Evolutionary conservation across 1,140 invertebrate genomes (phyloP).

Genomic region (Oppia nitens): DNA sequence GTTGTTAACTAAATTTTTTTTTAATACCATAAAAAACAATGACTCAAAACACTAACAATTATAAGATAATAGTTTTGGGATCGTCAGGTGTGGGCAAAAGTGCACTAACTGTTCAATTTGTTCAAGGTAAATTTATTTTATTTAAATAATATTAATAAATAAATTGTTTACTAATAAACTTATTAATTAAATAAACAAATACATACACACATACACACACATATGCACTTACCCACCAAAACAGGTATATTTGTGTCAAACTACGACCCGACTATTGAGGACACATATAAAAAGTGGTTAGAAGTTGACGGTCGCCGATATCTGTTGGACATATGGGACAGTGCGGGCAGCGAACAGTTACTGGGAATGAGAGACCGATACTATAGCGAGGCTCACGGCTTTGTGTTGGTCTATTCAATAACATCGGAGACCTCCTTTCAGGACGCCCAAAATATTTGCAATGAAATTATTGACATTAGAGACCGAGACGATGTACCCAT

Average conservation of each 20-base stretch:
- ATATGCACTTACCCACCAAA: no score
- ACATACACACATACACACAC: no score
- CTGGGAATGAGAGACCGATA: constrained; percentile 99
- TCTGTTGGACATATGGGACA: constrained; percentile 98
- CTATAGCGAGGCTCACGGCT: constrained; percentile 99
- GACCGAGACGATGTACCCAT: constrained; percentile 84
- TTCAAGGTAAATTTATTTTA: constrained; percentile 91
- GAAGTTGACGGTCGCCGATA: constrained; percentile 98
- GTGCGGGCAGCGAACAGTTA: constrained; percentile 99
- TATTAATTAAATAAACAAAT: no score
- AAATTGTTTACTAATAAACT: no score
- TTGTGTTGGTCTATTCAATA: constrained; percentile 92
- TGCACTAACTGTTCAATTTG: constrained; percentile 70
- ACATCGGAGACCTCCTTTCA: constrained; percentile 84
- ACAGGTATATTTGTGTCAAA: constrained; percentile 99
- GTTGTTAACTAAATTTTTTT: no score
- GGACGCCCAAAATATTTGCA: constrained; percentile 97
- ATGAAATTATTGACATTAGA: constrained; percentile 95
- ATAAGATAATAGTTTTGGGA: constrained; percentile 95
- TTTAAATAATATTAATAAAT: no score
- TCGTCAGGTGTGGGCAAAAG: constrained; percentile 96
- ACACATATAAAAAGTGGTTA: constrained; percentile 88
- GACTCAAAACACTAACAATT: constrained; percentile 65
- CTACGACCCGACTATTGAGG: constrained; percentile 99
- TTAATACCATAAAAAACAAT: no score